Evolutionary conservation across 2,797 vertebrate species (phyloP).

Genomic region (Lycodopsis pacificus): DNA sequence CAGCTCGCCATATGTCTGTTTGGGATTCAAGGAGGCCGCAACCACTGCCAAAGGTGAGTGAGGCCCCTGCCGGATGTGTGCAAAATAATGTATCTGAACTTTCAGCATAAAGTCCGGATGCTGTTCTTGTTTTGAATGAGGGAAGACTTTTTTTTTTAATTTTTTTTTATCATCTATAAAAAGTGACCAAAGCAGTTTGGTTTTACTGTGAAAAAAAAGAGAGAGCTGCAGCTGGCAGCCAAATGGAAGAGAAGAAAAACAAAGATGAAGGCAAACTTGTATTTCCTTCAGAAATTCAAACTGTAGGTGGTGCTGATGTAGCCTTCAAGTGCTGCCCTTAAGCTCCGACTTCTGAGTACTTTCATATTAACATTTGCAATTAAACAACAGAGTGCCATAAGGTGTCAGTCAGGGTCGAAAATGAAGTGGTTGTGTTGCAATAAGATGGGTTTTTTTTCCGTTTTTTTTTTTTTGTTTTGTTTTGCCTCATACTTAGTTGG

Average conservation of each 20-base stretch:
- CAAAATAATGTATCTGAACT: not conserved
- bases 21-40: conserved; percentile 82
- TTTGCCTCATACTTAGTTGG: not conserved
- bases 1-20: conserved; percentile 76
- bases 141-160: not conserved
- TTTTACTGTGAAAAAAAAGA: not conserved
- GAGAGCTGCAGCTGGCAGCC: not conserved
- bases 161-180: not conserved
- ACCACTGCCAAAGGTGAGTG: conserved; percentile 83
- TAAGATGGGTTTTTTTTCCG: not conserved
- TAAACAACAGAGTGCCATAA: not conserved
- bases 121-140: not conserved
- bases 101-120: not conserved
- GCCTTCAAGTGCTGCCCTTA: conserved; percentile 41
- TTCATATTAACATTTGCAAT: not conserved
- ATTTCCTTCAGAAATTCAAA: conserved; percentile 51
- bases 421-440: not conserved
- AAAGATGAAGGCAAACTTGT: not conserved
- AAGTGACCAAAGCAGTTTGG: not conserved
- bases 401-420: not conserved
- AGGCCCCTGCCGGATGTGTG: conserved; percentile 4
- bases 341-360: not conserved
- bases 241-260: not conserved
- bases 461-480: not conserved
- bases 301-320: conserved; percentile 34